phyloP scores from a whole-genome alignment of 1,140 invertebrate genomes.

The Hylaeus anthracinus region DNA sequence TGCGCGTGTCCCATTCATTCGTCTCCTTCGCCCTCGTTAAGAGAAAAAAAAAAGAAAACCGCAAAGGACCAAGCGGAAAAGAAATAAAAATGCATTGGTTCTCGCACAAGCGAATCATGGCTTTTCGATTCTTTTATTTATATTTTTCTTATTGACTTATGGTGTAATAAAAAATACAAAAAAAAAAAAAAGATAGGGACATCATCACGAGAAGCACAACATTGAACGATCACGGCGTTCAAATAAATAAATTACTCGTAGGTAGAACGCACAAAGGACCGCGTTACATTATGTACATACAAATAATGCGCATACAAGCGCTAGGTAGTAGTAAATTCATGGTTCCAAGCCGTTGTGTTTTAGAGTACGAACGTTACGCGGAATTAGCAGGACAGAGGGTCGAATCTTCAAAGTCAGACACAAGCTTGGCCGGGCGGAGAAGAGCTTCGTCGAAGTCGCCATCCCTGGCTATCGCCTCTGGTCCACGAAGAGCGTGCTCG shows the following conservation, averaged over 20 bases:
- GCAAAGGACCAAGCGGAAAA: background rate
- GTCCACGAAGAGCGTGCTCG: constrained; percentile 84
- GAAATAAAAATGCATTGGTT: background rate
- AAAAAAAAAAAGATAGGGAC: background rate
- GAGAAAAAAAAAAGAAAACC: no score
- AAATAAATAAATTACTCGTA: background rate
- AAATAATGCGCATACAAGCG: background rate
- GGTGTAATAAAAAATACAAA: background rate
- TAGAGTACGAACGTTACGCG: background rate
- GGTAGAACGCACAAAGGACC: background rate
- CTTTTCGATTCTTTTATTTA: background rate
- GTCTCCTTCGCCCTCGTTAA: constrained; percentile 37
- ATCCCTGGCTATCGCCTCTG: constrained; percentile 83
- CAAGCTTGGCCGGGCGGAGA: constrained; percentile 80
- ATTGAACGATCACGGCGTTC: background rate
- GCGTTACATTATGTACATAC: background rate
- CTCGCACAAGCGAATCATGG: background rate
- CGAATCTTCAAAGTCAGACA: constrained; percentile 81
- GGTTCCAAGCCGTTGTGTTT: background rate
- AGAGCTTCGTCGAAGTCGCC: constrained; percentile 84
- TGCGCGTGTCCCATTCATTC: constrained; percentile 20
- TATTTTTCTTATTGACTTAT: background rate
- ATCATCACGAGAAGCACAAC: background rate
- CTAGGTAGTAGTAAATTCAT: background rate
- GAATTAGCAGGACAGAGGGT: constrained; percentile 78